These are phyloP conservation scores for Rhingia campestris DNA, from an alignment of 2,888 invertebrate species.

Conservation along the genomic window DNA sequence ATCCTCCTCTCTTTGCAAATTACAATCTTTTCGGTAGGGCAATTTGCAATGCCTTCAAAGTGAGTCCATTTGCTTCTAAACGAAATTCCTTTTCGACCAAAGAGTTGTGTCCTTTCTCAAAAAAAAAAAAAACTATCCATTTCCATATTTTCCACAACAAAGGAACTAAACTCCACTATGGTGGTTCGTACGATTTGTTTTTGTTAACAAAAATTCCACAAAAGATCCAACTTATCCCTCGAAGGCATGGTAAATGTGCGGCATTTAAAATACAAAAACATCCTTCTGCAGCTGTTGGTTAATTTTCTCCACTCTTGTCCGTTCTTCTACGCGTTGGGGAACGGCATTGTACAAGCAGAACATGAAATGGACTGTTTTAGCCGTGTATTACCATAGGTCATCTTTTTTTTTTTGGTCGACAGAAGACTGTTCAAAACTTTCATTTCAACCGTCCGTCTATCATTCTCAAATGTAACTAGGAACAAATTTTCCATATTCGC, in stretches of 20 bases:
- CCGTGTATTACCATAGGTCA: neutral
- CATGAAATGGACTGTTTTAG: neutral
- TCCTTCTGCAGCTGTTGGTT: constrained; percentile 6
- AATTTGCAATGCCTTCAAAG: too few species aligned
- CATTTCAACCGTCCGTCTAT: constrained; percentile 8
- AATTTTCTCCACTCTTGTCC: neutral
- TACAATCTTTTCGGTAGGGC: too few species aligned
- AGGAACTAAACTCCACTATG: neutral
- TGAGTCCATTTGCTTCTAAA: too few species aligned
- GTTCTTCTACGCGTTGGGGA: neutral
- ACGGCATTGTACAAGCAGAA: neutral
- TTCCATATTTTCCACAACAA: neutral
- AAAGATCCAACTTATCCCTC: neutral
- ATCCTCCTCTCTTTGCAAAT: too few species aligned
- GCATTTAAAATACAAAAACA: constrained; percentile 10
- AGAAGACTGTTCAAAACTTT: constrained; percentile 9
- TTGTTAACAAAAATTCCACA: neutral
- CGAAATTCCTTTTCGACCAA: neutral
- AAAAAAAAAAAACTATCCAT: neutral
- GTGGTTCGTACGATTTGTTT: neutral
- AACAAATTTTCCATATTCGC: neutral
- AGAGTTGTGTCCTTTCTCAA: neutral
- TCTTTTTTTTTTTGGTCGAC: neutral
- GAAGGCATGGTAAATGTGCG: neutral
- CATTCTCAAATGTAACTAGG: constrained; percentile 6